These are phyloP conservation scores for Hypercompe scribonia DNA, from an alignment of 2,888 invertebrate species.

Conservation along the genomic window DNA sequence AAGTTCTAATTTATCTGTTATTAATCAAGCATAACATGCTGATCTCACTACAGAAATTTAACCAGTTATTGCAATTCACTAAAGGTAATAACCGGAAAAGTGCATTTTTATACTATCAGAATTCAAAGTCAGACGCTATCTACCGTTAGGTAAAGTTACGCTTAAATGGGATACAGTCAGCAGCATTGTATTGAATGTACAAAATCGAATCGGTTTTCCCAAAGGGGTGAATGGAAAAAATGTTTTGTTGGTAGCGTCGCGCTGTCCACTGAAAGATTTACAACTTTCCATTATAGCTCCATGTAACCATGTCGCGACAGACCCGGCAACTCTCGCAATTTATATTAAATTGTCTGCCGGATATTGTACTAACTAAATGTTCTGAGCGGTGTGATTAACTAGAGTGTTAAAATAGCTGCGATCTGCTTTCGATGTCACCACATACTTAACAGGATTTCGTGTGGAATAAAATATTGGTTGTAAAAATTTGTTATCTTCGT, in stretches of 20 bases:
- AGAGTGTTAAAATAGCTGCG: constrained; percentile 30
- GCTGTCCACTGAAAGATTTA: constrained; percentile 81
- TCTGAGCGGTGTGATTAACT: constrained; percentile 37
- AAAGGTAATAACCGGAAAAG: constrained; percentile 13
- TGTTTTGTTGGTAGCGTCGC: constrained; percentile 70
- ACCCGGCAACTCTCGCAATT: constrained; percentile 48
- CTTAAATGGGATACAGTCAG: constrained; percentile 65
- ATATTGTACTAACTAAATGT: constrained; percentile 48
- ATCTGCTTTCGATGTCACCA: constrained; percentile 21
- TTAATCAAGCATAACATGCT: not conserved
- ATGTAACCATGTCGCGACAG: constrained; percentile 44
- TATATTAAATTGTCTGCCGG: constrained; percentile 51
- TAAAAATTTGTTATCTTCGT: not conserved
- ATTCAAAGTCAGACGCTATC: constrained; percentile 50
- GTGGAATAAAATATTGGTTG: not conserved
- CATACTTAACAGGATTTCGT: not conserved
- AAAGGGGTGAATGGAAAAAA: constrained; percentile 75
- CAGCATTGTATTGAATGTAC: constrained; percentile 72
- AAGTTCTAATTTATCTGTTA: too few relatives aligned
- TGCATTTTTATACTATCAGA: constrained; percentile 35
- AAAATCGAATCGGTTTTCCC: constrained; percentile 78
- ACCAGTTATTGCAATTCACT: constrained; percentile 24
- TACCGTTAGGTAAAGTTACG: constrained; percentile 55
- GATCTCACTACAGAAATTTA: constrained; percentile 20
- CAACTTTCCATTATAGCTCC: constrained; percentile 76